Evolutionary conservation across 2,888 invertebrate genomes (phyloP).

Genomic region (Drosophila rellima): DNA sequence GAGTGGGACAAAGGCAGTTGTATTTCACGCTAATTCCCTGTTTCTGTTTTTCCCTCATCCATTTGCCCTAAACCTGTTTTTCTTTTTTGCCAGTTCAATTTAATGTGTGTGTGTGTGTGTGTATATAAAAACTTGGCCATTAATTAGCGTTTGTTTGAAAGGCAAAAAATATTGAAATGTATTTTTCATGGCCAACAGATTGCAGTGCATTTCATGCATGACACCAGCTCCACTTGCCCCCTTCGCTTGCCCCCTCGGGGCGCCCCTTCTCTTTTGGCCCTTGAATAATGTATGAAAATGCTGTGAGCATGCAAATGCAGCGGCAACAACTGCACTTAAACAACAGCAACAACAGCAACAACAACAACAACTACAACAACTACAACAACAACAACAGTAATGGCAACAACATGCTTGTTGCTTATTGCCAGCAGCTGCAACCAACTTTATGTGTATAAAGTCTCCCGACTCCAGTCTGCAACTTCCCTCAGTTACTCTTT

Average conservation of each 20-base stretch:
- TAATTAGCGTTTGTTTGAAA: conserved; percentile 59
- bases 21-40: conserved; percentile 24
- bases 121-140: conserved; percentile 54
- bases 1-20: background rate
- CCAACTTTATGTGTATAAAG: conserved; percentile 10
- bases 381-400: conserved; percentile 14
- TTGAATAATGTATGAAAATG: conserved; percentile 69
- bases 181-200: conserved; percentile 64
- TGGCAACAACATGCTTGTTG: conserved; percentile 62
- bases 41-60: conserved; percentile 29
- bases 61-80: conserved; percentile 7
- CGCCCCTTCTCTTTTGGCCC: conserved; percentile 35
- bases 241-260: background rate
- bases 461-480: conserved; percentile 8
- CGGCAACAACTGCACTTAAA: conserved; percentile 58
- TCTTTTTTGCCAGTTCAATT: conserved; percentile 6
- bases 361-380: conserved; percentile 17
- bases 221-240: background rate
- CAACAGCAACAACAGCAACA: conserved; percentile 36
- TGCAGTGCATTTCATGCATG: conserved; percentile 30
- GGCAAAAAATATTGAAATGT: conserved; percentile 71
- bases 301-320: conserved; percentile 64
- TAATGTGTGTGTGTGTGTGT: conserved; percentile 16
- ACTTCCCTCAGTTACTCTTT: background rate
- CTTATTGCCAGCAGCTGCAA: conserved; percentile 50